Evolutionary conservation across 2,888 invertebrate genomes (phyloP).

Genomic region (Leucania comma): DNA sequence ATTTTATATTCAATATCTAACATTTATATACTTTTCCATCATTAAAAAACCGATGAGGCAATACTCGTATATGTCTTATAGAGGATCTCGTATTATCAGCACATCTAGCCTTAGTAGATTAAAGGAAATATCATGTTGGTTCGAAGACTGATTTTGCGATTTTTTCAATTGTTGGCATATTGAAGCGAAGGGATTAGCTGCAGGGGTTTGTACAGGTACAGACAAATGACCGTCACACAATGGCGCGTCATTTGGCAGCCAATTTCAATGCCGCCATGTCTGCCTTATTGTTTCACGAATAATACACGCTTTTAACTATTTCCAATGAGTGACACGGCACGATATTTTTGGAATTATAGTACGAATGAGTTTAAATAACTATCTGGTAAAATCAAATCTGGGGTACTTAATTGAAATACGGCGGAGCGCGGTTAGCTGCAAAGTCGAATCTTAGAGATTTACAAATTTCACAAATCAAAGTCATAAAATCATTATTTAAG

Average conservation of each 20-base stretch:
- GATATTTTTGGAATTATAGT: background rate
- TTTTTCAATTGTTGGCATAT: background rate
- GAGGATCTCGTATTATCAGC: background rate
- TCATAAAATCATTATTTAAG: too few species aligned
- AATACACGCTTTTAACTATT: slow-evolving; percentile 53
- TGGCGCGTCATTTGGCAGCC: slow-evolving; percentile 57
- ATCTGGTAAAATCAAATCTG: too few species aligned
- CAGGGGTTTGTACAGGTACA: slow-evolving; percentile 5
- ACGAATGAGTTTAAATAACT: too few species aligned
- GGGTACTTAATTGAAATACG: too few species aligned
- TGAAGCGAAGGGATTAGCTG: background rate
- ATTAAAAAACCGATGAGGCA: too few species aligned
- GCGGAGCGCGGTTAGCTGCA: too few species aligned
- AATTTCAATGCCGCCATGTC: slow-evolving; percentile 57
- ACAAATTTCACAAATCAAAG: too few species aligned
- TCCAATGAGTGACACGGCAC: slow-evolving; percentile 17
- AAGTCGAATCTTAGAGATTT: too few species aligned
- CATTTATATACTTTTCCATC: too few species aligned
- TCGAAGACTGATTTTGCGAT: background rate
- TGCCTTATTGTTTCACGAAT: slow-evolving; percentile 65
- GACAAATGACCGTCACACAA: slow-evolving; percentile 38
- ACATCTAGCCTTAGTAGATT: background rate
- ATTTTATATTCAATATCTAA: too few species aligned
- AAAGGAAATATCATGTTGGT: background rate
- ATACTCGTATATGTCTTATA: too few species aligned